Evolutionary conservation across 2,113 vertebrate genomes (phyloP), one percentile per base, ranked within the genome.

Genomic region (Silurus meridionalis): DNA sequence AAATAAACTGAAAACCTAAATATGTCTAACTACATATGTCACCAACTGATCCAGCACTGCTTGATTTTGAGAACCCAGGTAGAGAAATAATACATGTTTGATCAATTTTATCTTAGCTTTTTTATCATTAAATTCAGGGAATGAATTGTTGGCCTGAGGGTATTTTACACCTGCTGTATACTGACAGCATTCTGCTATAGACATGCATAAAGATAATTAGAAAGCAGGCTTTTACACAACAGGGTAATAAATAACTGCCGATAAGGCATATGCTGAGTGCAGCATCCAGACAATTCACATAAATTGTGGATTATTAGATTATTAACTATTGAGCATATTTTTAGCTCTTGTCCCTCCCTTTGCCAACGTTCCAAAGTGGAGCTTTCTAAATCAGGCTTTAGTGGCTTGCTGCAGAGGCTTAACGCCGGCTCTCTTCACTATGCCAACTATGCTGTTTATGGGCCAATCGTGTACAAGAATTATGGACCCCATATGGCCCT

Each of bases 401-500:
- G 83, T 87, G 83, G 84, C 87, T 88, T 48, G 82, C 58, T 87
- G 83, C 82, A 77, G 89, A 89, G 78, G 79, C 83, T 84, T 88
- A 83, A 71, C 53, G 84, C 85, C 61, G 78, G 64, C 88, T 90
- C 83, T 53, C 77, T 69, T 55, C 87, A 88, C 82, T 83, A 88
- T 86, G 88, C 89, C 85, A 80, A 71, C 90, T 48, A 92, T 85
- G 91, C 86, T 91, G 89, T 91, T 90, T 91, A 84, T 79, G 81
- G 81, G 72, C 90, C 90, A 92, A 90, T 89, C 82, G 63, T 75
- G 86, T 66, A 69, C 90, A 89, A 89, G 91, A 92, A 88, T 92
- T 92, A 92, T 87, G 87, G 77, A 88, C 90, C 84, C 92, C 93
- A 94, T 94, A 94, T 93, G 91, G 91, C 89, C 87, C 87, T 91